Evolutionary conservation across 2,113 vertebrate species (phyloP), one percentile per base, ranked within the genome.

Genomic region (Cathartes aura): DNA sequence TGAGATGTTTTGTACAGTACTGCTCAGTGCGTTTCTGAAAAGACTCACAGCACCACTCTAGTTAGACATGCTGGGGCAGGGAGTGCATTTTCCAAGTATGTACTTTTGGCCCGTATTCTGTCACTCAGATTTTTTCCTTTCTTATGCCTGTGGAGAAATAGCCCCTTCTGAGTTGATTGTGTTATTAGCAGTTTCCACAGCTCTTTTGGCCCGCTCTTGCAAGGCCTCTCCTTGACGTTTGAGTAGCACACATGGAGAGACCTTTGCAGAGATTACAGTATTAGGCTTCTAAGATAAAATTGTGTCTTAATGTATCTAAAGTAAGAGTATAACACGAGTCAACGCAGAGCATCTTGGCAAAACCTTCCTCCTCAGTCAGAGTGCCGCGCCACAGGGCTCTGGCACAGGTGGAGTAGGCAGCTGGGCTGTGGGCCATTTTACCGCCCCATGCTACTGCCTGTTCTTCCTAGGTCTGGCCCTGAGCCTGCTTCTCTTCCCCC

Each of bases 181-280:
- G 11, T 62, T 71, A 59, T 6, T 42, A 64, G 40, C 34, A 45
- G 40, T 24, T 52, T 63, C 38, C 15, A 14, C 26, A 53, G 16
- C 23, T 36, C 40, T 42, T 1, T 32, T 36, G 79, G 20, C 4
- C n/a, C 32, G 52, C 32, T 60, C 47, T 15, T 56, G 43, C 19
- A 52, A 47, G 62, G 9, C 12, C 22, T 63, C 38, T 16, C 9
- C 38, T 36, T n/a, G 45, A 66, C 6, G 5, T 29, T 30, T 19
- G 23, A 38, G 40, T 32, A 42, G 15, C 15, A 12, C 0, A 0
- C 0, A 0, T 23, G 36, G 23, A 56, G 24, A 59, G 66, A 30
- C 17, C n/a, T 86, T 20, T 60, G 20, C 45, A n/a, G 43, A 32
- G 19, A 62, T 55, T 50, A 36, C 9, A 5, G 10, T 5, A 14